A percentile compares a stretch with the other conserved stretches of the same genome.
Evolutionary conservation across 2,888 invertebrate species (phyloP).

Genomic region (Isotomurus palustris): DNA sequence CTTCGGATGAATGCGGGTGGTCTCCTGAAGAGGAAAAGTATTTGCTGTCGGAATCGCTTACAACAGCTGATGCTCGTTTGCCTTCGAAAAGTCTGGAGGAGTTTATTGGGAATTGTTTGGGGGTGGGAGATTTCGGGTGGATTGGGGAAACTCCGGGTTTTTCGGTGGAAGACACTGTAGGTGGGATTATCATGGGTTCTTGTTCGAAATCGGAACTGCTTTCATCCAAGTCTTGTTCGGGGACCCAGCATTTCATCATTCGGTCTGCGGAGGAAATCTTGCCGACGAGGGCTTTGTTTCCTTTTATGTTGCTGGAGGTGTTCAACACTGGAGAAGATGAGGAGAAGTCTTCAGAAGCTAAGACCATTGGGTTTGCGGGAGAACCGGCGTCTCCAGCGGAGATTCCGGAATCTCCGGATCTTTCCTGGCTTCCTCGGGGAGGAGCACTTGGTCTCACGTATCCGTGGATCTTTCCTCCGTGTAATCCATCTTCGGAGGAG

Average conservation of each 20-base stretch:
- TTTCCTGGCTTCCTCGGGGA: conserved; percentile 55
- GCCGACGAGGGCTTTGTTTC: background rate
- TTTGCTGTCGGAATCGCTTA: conserved; percentile 34
- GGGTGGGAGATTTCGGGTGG: too few species aligned
- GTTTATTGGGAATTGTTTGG: conserved; percentile 28
- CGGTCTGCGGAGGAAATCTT: conserved; percentile 1
- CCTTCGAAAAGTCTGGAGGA: conserved; percentile 37
- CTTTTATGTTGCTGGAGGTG: background rate
- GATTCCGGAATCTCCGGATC: conserved; percentile 78
- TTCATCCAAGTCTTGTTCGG: conserved; percentile 77
- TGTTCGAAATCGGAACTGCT: conserved; percentile 54
- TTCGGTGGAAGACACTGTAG: conserved; percentile 4
- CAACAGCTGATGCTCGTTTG: conserved; percentile 32
- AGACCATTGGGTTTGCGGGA: conserved; percentile 49
- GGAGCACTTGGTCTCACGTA: conserved; percentile 48
- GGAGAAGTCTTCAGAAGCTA: background rate
- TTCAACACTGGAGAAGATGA: background rate
- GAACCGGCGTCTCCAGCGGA: conserved; percentile 66
- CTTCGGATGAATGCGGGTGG: background rate
- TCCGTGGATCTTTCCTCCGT: conserved; percentile 45
- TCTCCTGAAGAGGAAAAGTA: conserved; percentile 14
- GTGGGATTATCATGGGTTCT: conserved; percentile 19
- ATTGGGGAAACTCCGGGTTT: conserved; percentile 3
- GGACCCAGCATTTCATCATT: conserved; percentile 63
- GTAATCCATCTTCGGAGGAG: conserved; percentile 38